Base-by-base conservation (phyloP, 2,888 invertebrate genomes). In the Drosophila meridiana region DNA sequence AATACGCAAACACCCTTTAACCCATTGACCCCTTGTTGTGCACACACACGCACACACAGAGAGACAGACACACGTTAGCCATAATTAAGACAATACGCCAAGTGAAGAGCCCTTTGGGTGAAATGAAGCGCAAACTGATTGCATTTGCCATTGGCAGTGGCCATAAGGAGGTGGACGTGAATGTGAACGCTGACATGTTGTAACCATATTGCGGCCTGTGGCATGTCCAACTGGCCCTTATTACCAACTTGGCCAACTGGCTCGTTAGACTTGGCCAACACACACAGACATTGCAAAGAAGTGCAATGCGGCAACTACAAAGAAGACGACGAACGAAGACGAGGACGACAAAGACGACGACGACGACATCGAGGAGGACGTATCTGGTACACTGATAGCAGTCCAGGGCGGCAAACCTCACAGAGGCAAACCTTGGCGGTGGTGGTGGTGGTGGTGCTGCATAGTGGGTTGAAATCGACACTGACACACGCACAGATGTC, bases 381-480 rank as follows among this genome's bases (percentile, higher is more conserved):
- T 88, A 84, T 84, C 87, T 82, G 88, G 75, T 65, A 72, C 82
- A 82, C 85, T 85, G 85, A 85, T 85, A 85, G 84, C 89, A 61
- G 56, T 38, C 38, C 76, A 64, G 83, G 81, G 89, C 89, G 84
- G 84, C 87, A 87, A 85, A 82, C 69, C 78, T 78, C 78, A 78
- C 73, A 78, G 72, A 82, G 82, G 61, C 40, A 50, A 42, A 69
- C 40, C 48, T 61, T 61, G 56, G 28, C 34, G 45, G 13, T 45
- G 45, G 45, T 45, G 26, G 45, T 45, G 45, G 45, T 45, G 63
- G 45, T 48, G 32, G 50, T 52, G 47, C 13, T 67, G 77, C 78
- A 80, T 73, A 61, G 78, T 78, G 78, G 78, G 78, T 78, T 79
- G 79, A 81, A 79, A 79, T 81, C 78, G 79, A 79, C 80, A 79